Percentiles rank a stretch among this genome's conserved stretches.
phyloP scores from a whole-genome alignment of 2,888 invertebrate species.

The Halocaridina rubra region DNA sequence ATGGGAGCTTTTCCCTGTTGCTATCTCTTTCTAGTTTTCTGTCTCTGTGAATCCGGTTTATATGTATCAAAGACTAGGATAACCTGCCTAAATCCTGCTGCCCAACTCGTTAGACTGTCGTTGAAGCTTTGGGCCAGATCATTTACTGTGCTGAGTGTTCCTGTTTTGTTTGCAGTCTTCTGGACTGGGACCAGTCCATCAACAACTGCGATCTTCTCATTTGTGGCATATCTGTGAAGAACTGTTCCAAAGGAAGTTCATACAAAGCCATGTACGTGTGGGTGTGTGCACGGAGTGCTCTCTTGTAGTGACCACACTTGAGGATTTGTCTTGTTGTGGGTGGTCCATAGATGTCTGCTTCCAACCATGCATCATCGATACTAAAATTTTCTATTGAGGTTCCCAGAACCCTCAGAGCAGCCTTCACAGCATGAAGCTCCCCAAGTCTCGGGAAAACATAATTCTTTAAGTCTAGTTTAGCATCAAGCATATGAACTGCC shows the following conservation, averaged over 20 bases:
- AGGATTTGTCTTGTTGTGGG: not conserved
- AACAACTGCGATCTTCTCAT: no score
- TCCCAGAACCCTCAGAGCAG: constrained; percentile 11
- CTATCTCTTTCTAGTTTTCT: no score
- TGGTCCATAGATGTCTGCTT: not conserved
- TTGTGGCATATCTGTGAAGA: no score
- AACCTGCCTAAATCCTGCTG: no score
- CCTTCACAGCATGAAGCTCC: constrained; percentile 30
- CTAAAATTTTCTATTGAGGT: constrained; percentile 45
- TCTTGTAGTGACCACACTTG: not conserved
- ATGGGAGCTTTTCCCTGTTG: no score
- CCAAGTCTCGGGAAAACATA: constrained; percentile 25
- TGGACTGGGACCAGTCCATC: not conserved
- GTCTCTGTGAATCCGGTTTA: no score
- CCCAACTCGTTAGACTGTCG: no score
- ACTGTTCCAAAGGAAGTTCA: not conserved
- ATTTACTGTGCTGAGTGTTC: not conserved
- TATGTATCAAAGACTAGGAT: no score
- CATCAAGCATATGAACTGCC: constrained; percentile 27
- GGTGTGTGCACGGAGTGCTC: not conserved
- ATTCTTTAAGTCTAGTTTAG: constrained; percentile 11
- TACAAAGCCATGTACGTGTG: not conserved
- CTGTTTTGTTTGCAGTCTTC: not conserved
- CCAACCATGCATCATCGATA: constrained; percentile 46
- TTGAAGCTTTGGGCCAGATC: no score